Conservation (phyloP, 2,113 vertebrate genomes). For the Pipa parva region DNA sequence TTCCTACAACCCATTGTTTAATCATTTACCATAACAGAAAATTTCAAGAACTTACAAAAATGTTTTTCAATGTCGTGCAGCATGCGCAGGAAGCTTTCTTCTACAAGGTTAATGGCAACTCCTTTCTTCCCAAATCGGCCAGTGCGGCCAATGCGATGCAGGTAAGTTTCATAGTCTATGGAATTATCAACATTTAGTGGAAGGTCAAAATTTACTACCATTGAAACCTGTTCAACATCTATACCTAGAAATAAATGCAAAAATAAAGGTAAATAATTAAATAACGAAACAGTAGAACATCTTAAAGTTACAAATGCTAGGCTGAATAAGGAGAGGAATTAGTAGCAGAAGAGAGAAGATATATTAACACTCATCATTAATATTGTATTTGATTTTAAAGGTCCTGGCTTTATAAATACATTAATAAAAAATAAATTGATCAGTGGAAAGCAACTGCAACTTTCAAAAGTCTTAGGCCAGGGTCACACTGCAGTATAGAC, state of each 20-base stretch:
- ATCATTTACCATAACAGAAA: background rate
- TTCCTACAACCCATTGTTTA: background rate
- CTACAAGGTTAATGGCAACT: slow-evolving; percentile 64
- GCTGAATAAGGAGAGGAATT: too few relatives aligned
- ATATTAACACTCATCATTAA: too few relatives aligned
- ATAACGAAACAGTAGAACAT: too few relatives aligned
- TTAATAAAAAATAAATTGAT: too few relatives aligned
- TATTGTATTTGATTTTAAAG: too few relatives aligned
- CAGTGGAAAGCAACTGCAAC: too few relatives aligned
- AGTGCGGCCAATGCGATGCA: slow-evolving; percentile 65
- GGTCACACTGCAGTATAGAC: too few relatives aligned
- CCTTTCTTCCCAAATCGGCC: slow-evolving; percentile 68
- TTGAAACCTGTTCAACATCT: slow-evolving; percentile 66
- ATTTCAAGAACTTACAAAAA: slow-evolving; percentile 62
- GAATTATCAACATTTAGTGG: slow-evolving; percentile 22
- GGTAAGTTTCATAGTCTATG: slow-evolving; percentile 64
- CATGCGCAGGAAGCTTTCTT: slow-evolving; percentile 39
- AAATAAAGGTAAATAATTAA: too few relatives aligned
- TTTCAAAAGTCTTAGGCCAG: too few relatives aligned
- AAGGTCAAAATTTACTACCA: slow-evolving; percentile 67
- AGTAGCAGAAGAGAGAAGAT: too few relatives aligned
- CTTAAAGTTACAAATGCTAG: too few relatives aligned
- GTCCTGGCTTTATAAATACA: too few relatives aligned
- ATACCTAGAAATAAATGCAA: slow-evolving; percentile 53
- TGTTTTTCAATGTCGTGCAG: slow-evolving; percentile 58